phyloP scores from a whole-genome alignment of 2,888 invertebrate genomes.

The Chalcis sispes region DNA sequence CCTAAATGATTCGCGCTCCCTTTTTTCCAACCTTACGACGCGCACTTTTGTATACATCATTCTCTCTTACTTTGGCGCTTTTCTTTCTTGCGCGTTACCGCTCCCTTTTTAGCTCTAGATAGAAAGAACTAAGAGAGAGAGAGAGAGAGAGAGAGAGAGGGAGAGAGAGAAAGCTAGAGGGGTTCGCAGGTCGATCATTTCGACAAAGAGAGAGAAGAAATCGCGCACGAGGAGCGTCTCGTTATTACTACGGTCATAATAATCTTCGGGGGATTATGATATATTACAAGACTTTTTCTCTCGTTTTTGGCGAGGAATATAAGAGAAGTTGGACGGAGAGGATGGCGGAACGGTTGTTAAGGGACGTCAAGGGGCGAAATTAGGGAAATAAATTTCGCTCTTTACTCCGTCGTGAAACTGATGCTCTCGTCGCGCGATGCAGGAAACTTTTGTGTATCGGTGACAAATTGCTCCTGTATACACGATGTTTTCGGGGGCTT shows the following conservation, averaged over 20 bases:
- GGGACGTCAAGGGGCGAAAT: slow-evolving; percentile 45
- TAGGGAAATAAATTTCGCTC: slow-evolving; percentile 54
- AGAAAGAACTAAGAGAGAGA: no score
- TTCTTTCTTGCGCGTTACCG: no score
- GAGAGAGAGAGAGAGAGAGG: no score
- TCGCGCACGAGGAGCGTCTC: no score
- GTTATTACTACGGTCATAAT: slow-evolving; percentile 50
- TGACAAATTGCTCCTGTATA: slow-evolving; percentile 44
- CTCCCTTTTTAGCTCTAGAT: no score
- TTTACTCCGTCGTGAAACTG: slow-evolving; percentile 31
- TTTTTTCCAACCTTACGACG: background rate
- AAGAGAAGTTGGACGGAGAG: no score
- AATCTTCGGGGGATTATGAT: slow-evolving; percentile 55
- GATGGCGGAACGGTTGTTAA: slow-evolving; percentile 3
- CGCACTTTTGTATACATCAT: no score
- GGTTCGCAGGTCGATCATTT: background rate
- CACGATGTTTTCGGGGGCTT: background rate
- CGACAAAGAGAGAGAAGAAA: slow-evolving; percentile 26
- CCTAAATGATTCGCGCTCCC: background rate
- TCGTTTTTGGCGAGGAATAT: background rate
- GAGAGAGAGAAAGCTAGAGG: no score
- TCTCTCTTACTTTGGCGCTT: background rate
- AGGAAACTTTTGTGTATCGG: slow-evolving; percentile 46
- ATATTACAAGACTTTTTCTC: slow-evolving; percentile 29
- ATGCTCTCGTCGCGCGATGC: slow-evolving; percentile 18